Base-by-base conservation (phyloP, 2,888 invertebrate species). In the Muschampia staudingeri region DNA sequence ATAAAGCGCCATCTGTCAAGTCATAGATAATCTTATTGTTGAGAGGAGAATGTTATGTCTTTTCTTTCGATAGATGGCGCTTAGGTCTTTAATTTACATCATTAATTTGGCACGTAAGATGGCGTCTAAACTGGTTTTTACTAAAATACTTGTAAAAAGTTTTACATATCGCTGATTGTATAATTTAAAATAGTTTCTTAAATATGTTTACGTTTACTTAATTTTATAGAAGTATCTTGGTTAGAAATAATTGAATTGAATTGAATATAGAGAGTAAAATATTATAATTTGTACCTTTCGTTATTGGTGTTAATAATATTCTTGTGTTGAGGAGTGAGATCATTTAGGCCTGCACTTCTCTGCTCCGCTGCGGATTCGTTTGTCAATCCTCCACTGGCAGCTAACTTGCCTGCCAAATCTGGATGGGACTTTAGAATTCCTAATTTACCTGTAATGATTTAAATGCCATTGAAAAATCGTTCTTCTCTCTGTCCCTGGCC, bases 401-500 rank as follows among this genome's bases (percentile, higher is more conserved):
- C 97, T 72, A 97, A 88, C 80, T 95, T 95, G 3, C 97, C 98
- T 5, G 98, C 97, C 82, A 98, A 93, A 92, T 98, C 98, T 8
- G 98, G 98, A 90, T 98, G 98, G 2, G 96, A 94, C 84, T 97
- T 95, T 67, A 98, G 92, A 80, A 98, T 92, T 37, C 93, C 93
- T 85, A 97, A 89, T 90, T 97, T 97, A 80, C 96, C 98, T 98
- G 92, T 19, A 95, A 91, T 14, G 12, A 19, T 12, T 2, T 19
- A 19, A 56, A 56, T 56, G 1, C 2, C 16, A 48, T 2, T 48
- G 48, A 48, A 16, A 48, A 16, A 48, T 48, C 16, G 48, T 48
- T 2, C 9, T 2, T 25, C 25, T 25, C 25, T 25, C 25, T 25
- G 25, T 25, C 25, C 25, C 0, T 25, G 25, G 25, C 25, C 25